phyloP scores from a whole-genome alignment of 2,113 vertebrate genomes.

The Phycodurus eques region DNA sequence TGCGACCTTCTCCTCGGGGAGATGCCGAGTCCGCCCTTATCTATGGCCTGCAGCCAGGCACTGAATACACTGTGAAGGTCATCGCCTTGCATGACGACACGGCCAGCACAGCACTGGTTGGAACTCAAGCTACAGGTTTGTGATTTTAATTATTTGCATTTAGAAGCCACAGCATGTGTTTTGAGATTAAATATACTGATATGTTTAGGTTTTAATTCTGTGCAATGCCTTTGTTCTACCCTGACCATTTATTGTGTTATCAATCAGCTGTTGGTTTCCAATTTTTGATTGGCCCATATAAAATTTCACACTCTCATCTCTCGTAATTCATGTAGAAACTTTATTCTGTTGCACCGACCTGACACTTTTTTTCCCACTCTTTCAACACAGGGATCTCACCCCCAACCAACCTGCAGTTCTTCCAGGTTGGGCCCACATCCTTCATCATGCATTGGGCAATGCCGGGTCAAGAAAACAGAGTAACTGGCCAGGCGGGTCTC shows the following conservation, averaged over 20 bases:
- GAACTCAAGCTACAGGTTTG: constrained; percentile 91
- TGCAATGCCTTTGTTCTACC: neutral
- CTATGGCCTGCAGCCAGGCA: constrained; percentile 88
- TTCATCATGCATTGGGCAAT: constrained; percentile 82
- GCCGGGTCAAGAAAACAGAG: constrained; percentile 67
- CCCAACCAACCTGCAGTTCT: constrained; percentile 86
- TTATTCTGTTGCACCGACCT: neutral
- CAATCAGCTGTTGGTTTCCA: too few relatives aligned
- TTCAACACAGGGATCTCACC: constrained; percentile 82
- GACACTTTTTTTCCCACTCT: neutral
- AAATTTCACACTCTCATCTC: neutral
- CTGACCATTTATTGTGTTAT: neutral
- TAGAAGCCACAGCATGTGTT: neutral
- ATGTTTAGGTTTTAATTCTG: neutral
- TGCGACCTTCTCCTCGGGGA: constrained; percentile 83
- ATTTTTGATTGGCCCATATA: neutral
- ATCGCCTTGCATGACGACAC: constrained; percentile 88
- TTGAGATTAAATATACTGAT: neutral
- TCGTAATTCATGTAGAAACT: too few relatives aligned
- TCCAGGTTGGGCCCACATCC: constrained; percentile 83
- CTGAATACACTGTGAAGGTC: constrained; percentile 96
- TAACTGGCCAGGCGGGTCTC: constrained; percentile 63
- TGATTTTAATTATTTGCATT: neutral
- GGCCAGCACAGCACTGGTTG: constrained; percentile 87
- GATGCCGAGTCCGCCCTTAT: constrained; percentile 88